Conservation (phyloP, 1,140 invertebrate genomes). For the Mycetomoellerius zeteki region DNA sequence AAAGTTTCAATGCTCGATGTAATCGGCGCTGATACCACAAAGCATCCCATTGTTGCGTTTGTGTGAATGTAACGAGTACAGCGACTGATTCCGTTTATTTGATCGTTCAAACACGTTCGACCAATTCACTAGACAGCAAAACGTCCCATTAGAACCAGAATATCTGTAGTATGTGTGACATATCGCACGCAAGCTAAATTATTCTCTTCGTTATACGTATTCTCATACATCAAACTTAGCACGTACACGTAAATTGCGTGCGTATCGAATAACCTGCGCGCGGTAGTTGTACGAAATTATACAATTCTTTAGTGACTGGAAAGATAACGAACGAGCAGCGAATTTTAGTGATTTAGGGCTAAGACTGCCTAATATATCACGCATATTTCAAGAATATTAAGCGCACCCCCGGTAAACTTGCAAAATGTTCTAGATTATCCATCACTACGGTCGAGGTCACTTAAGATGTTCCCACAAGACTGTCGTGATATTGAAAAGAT, state of each 20-base stretch:
- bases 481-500: slow-evolving; percentile 68
- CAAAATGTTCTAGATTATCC: slow-evolving; percentile 26
- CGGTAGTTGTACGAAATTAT: background rate
- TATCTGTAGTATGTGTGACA: slow-evolving; percentile 38
- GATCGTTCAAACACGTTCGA: slow-evolving; percentile 19
- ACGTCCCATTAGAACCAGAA: slow-evolving; percentile 52
- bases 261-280: slow-evolving; percentile 22
- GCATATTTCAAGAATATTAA: background rate
- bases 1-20: slow-evolving; percentile 31
- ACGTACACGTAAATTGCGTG: slow-evolving; percentile 23
- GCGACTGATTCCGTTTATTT: slow-evolving; percentile 59
- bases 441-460: slow-evolving; percentile 34
- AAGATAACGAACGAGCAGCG: background rate
- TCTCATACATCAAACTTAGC: slow-evolving; percentile 43
- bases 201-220: slow-evolving; percentile 5
- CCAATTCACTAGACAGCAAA: slow-evolving; percentile 41
- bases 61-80: slow-evolving; percentile 57
- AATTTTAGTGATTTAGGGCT: background rate
- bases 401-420: background rate
- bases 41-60: slow-evolving; percentile 59
- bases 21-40: slow-evolving; percentile 61
- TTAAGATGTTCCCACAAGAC: slow-evolving; percentile 57
- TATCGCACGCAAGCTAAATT: slow-evolving; percentile 38
- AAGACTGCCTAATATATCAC: background rate
- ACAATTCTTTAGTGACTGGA: background rate